phyloP scores from a whole-genome alignment of 2,797 vertebrate genomes.

The Pseudopleuronectes americanus region DNA sequence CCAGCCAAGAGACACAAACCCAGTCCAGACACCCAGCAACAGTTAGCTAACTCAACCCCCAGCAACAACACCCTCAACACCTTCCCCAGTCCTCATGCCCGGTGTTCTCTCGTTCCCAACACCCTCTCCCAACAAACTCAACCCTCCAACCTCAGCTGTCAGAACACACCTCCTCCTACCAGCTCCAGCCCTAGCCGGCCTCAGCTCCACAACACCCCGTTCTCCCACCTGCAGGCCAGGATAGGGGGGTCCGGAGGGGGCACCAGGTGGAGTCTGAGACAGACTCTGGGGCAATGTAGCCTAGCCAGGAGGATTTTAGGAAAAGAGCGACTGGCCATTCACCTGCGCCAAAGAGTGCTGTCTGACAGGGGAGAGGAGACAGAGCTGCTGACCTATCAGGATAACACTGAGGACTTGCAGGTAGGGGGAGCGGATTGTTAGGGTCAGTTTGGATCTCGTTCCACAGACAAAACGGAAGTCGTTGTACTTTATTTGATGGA shows the following conservation, averaged over 20 bases:
- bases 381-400: conserved; percentile 89
- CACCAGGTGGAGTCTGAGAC: conserved; percentile 84
- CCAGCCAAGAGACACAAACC: conserved; percentile 97
- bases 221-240: conserved; percentile 88
- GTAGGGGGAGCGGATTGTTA: conserved; percentile 69
- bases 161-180: conserved; percentile 76
- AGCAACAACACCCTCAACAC: conserved; percentile 79
- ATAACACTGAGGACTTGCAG: conserved; percentile 93
- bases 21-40: conserved; percentile 91
- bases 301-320: conserved; percentile 84
- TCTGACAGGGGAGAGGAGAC: conserved; percentile 91
- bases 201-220: conserved; percentile 86
- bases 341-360: conserved; percentile 90
- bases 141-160: conserved; percentile 85
- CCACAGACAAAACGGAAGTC: conserved; percentile 16
- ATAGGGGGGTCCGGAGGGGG: conserved; percentile 82
- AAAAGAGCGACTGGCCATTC: conserved; percentile 89
- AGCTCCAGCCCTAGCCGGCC: conserved; percentile 80
- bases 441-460: conserved; percentile 2
- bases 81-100: conserved; percentile 74
- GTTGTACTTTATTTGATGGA: conserved; percentile 29
- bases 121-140: conserved; percentile 76
- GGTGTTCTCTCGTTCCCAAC: conserved; percentile 81
- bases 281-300: conserved; percentile 83
- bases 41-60: conserved; percentile 87